These are phyloP conservation scores for Ciona savignyi DNA, from an alignment of 23 tunicate genomes.

Conservation along the genomic window DNA sequence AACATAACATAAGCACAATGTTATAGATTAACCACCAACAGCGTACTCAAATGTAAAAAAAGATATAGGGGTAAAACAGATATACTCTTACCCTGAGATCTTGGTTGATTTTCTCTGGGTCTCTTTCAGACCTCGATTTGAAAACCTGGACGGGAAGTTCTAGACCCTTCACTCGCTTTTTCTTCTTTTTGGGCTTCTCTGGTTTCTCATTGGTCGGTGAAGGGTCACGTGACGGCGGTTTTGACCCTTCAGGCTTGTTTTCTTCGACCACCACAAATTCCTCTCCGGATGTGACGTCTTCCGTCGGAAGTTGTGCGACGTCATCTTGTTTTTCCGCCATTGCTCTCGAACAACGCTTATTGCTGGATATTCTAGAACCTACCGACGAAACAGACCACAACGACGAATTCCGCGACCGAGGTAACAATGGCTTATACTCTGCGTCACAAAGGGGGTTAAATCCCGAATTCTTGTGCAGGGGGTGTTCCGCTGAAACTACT, in stretches of 20 bases:
- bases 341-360: not conserved
- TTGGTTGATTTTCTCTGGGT: conserved; percentile 69
- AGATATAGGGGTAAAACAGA: too few relatives aligned
- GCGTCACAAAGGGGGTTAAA: not conserved
- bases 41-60: too few relatives aligned
- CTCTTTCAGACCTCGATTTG: conserved; percentile 74
- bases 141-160: conserved; percentile 65
- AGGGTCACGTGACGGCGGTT: not conserved
- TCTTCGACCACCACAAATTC: not conserved
- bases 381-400: not conserved
- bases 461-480: not conserved
- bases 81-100: conserved; percentile 61
- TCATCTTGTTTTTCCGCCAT: not conserved
- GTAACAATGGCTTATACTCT: not conserved
- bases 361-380: not conserved
- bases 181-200: conserved; percentile 1
- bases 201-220: not conserved
- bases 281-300: not conserved
- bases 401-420: not conserved
- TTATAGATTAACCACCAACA: too few relatives aligned
- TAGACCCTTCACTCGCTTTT: conserved; percentile 37
- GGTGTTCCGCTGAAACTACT: not conserved
- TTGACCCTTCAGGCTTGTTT: not conserved
- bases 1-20: too few relatives aligned
- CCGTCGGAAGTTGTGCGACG: not conserved